Base-by-base conservation (phyloP, 2,888 invertebrate genomes). In the Dyspetes luteomarginatus region DNA sequence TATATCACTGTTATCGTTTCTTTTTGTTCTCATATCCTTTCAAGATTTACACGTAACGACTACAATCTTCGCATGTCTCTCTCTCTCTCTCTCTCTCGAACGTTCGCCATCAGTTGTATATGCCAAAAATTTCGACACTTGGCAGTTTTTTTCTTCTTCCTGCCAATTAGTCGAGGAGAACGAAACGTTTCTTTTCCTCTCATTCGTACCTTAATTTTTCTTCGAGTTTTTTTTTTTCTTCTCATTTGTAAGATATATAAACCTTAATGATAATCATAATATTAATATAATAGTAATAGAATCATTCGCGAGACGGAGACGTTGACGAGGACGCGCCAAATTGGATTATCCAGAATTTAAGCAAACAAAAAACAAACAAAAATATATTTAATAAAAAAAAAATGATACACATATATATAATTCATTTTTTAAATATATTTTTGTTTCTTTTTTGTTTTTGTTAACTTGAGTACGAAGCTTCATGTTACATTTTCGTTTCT, bases 1-100 rank as follows among this genome's bases (percentile, higher is more conserved):
- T 90, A 90, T 88, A 88, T 90, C 91, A 90, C 89, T 89, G 88
- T 89, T 86, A 87, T 89, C 83, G 87, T 88, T n/a, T n/a, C n/a
- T n/a, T n/a, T 78, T 58, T 86, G 85, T 83, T 45, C 88, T 88
- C 87, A 90, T 45, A 62, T 41, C 88, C 86, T 86, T 85, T 89
- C 87, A 84, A 90, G 88, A 91, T 90, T 87, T 90, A 90, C 88
- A 90, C 86, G 85, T 88, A 89, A 87, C 86, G 87, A 85, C 88
- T 88, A 88, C 86, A 86, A 85, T 84, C 84, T 82, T 81, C 82
- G n/a, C n/a, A n/a, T n/a, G 75, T 79, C 74, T 83, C 78, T 76
- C 71, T 56, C 56, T 71, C 77, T 75, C 56, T 56, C 67, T 73
- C 55, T 52, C 30, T 60, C 62, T 72, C 71, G 52, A 72, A 75